Percentiles rank a stretch among this genome's conserved stretches.
phyloP scores from a whole-genome alignment of 2,888 invertebrate species.

The Ophion obscuratus region DNA sequence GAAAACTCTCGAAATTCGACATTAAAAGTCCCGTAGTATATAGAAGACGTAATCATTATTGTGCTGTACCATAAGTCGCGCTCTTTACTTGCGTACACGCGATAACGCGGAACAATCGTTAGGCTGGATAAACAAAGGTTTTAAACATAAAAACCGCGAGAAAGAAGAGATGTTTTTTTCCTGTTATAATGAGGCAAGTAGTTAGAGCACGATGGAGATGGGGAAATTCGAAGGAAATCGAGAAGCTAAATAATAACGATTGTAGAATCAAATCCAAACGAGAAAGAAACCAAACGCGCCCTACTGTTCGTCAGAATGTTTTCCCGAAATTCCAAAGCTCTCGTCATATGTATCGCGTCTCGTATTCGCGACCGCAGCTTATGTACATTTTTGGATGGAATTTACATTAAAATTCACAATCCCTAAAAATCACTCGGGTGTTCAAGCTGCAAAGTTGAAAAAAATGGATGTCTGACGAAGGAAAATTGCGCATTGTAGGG shows the following conservation, averaged over 20 bases:
- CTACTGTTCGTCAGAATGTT: background rate
- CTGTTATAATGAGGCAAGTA: conserved; percentile 41
- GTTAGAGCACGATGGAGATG: conserved; percentile 13
- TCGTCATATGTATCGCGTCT: background rate
- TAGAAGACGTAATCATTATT: background rate
- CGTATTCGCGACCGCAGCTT: background rate
- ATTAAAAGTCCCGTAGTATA: background rate
- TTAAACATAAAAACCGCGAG: conserved; percentile 35
- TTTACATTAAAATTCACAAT: background rate
- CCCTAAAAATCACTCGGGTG: background rate
- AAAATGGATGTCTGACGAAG: background rate
- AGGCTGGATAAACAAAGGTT: conserved; percentile 9
- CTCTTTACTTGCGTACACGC: conserved; percentile 14
- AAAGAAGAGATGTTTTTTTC: background rate
- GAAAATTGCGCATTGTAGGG: background rate
- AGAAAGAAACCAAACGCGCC: background rate
- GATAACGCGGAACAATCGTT: conserved; percentile 20
- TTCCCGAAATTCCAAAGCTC: background rate
- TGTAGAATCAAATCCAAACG: conserved; percentile 32
- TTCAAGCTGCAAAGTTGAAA: background rate
- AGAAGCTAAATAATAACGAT: conserved; percentile 37
- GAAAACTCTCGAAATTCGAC: background rate
- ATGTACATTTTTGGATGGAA: background rate
- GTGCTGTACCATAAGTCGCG: background rate
- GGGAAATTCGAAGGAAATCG: conserved; percentile 8